These are phyloP conservation scores for Sialis fuliginosa DNA, from an alignment of 2,888 invertebrate genomes.

Conservation along the genomic window DNA sequence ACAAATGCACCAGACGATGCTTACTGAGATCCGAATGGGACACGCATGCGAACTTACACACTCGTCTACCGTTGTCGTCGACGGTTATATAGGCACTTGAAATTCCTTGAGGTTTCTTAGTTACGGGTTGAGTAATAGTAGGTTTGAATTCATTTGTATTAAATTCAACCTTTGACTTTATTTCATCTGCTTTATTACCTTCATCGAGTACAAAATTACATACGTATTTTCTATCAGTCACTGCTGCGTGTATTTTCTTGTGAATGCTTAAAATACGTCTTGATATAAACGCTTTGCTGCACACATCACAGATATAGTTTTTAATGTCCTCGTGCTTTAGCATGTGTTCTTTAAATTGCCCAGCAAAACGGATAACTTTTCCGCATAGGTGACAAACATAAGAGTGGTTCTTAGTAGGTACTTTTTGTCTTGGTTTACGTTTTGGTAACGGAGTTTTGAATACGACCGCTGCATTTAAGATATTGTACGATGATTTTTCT, in stretches of 20 bases:
- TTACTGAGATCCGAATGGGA: conserved; percentile 2
- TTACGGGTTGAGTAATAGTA: background rate
- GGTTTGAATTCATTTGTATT: background rate
- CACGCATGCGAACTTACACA: conserved; percentile 3
- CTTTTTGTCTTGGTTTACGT: background rate
- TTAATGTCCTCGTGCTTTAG: conserved; percentile 1
- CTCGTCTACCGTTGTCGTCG: background rate
- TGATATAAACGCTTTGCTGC: conserved; percentile 1
- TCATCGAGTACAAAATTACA: conserved; percentile 1
- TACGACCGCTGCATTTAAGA: background rate
- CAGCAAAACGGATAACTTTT: background rate
- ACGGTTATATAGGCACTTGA: background rate
- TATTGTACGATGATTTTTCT: background rate
- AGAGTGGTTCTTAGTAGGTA: background rate
- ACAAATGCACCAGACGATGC: background rate
- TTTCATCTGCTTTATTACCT: background rate
- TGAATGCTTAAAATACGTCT: conserved; percentile 3
- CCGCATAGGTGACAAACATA: conserved; percentile 3
- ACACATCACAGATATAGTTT: conserved; percentile 1
- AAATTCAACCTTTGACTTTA: background rate
- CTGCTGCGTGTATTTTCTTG: conserved; percentile 3
- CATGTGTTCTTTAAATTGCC: conserved; percentile 2
- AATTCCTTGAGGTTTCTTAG: background rate
- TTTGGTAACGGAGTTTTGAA: background rate
- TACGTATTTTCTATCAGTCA: conserved; percentile 1